phyloP scores from a whole-genome alignment of 2,888 invertebrate species.

The Temnothorax ravouxi region DNA sequence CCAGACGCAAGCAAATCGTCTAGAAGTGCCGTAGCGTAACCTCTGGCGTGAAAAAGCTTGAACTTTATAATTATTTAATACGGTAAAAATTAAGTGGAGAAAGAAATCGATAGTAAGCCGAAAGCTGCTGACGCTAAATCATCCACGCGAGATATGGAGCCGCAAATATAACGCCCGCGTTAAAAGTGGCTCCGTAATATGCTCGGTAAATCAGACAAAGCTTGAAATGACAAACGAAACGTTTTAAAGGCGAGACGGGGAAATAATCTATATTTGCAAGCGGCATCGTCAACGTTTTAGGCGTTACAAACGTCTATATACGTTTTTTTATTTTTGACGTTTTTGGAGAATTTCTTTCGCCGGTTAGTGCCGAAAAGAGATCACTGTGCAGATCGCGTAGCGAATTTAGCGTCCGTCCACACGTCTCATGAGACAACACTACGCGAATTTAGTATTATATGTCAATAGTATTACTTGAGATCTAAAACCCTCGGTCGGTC shows the following conservation, averaged over 20 bases:
- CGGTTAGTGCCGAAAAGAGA: background rate
- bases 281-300: background rate
- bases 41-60: background rate
- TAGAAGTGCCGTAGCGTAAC: background rate
- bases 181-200: background rate
- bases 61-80: slow-evolving; percentile 19
- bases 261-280: background rate
- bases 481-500: background rate
- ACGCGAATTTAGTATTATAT: slow-evolving; percentile 47
- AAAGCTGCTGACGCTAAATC: background rate
- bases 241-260: background rate
- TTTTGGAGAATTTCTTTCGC: background rate
- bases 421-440: slow-evolving; percentile 11
- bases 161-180: background rate
- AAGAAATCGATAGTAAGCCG: background rate
- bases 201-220: background rate
- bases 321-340: background rate
- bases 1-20: background rate
- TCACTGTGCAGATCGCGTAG: slow-evolving; percentile 23
- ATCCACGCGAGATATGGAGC: background rate
- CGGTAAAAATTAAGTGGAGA: background rate
- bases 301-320: too few relatives aligned
- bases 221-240: background rate
- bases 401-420: slow-evolving; percentile 28
- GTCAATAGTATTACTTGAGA: slow-evolving; percentile 24